Evolutionary conservation across 92 coral and sea anemone genomes (phyloP), one percentile per base, ranked within the genome.

Genomic region (Porites divaricata): DNA sequence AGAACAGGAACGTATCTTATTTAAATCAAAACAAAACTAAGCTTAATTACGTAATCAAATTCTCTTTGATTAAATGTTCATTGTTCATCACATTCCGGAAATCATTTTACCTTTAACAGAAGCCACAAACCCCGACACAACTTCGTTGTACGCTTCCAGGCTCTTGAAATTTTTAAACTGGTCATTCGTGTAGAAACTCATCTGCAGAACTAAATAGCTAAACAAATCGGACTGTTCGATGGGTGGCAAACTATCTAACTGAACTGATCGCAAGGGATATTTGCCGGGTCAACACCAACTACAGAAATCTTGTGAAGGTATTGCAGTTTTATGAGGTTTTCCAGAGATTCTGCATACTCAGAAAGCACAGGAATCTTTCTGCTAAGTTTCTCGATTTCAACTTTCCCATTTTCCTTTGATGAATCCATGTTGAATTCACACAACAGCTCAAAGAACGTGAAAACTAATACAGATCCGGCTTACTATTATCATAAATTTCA

Each of bases 141-240:
- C 64, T 67, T 74, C 69, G 75, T 87, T 87, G 56, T 81, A 87
- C 59, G 90, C 86, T 72, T 87, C 81, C 74, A 87, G 68, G 28
- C 86, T 81, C 70, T 74, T 72, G 82, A 54, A 81, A 54, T 68
- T 75, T 70, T 87, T 87, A 64, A 71, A 87, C 87, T 72, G 81
- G 49, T 81, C 76, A 41, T 74, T 86, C 21, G 79, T 86, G 72
- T 86, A 86, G 22, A 70, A 86, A 67, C 90, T 86, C 48, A 86
- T 86, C 53, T 86, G 80, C 45, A 79, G 80, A 28, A 86, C 86
- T 19, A 80, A 52, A 68, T 56, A 86, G 22, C 75, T 45, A 25
- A 87, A 66, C 62, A 87, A 74, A 41, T 81, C 90, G 25, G 67
- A 72, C 81, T 83, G 58, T 81, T 81, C 83, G 35, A 71, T 64